phyloP scores from a whole-genome alignment of 2,888 invertebrate genomes.

The Didymodactylos carnosus region DNA sequence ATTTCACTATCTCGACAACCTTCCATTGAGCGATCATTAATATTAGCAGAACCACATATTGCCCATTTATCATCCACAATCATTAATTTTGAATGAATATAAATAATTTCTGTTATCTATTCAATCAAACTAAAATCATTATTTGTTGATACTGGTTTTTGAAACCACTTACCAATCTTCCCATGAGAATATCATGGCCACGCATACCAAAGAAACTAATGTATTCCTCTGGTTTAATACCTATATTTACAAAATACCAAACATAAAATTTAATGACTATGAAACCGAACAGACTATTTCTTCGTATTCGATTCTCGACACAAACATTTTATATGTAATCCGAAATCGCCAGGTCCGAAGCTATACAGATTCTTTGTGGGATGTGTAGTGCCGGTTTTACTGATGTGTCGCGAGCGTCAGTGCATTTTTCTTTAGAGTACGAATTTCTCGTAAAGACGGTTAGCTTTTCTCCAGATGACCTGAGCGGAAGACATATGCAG shows the following conservation, averaged over 20 bases:
- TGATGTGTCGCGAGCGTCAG: too few relatives aligned
- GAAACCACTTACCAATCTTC: background rate
- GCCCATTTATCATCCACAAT: constrained; percentile 74
- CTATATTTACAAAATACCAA: constrained; percentile 18
- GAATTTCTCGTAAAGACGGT: too few relatives aligned
- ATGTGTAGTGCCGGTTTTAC: too few relatives aligned
- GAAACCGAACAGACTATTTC: too few relatives aligned
- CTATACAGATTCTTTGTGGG: too few relatives aligned
- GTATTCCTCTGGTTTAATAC: constrained; percentile 60
- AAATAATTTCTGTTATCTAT: constrained; percentile 66
- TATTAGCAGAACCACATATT: constrained; percentile 90
- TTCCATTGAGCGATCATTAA: constrained; percentile 81
- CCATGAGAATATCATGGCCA: constrained; percentile 30
- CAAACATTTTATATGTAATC: too few relatives aligned
- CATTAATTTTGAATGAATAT: constrained; percentile 91
- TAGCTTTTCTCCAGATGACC: too few relatives aligned
- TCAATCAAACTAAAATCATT: background rate
- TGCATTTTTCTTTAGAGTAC: too few relatives aligned
- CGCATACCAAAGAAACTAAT: constrained; percentile 75
- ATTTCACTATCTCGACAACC: constrained; percentile 77
- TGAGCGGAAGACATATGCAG: too few relatives aligned
- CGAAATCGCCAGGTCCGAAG: too few relatives aligned
- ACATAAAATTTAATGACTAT: too few relatives aligned
- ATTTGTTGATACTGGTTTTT: background rate
- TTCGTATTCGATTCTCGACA: too few relatives aligned